These are phyloP conservation scores for Erannis defoliaria DNA, from an alignment of 2,888 invertebrate species.

Conservation along the genomic window DNA sequence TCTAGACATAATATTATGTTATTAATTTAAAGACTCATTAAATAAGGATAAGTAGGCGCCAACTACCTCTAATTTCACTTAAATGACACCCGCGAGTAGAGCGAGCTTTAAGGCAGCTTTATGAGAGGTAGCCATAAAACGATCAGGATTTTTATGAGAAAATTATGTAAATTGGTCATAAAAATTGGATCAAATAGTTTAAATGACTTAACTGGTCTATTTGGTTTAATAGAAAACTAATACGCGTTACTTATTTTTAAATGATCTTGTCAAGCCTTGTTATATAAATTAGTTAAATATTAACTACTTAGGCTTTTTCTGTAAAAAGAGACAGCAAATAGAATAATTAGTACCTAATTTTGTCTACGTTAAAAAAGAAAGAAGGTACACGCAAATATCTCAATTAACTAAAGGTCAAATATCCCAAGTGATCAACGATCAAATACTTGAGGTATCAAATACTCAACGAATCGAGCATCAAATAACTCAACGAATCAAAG, in stretches of 20 bases:
- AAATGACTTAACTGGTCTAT: slow-evolving; percentile 7
- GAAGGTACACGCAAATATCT: too few relatives aligned
- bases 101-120: slow-evolving; percentile 24
- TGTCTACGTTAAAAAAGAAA: too few relatives aligned
- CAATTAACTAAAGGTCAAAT: too few relatives aligned
- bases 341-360: too few relatives aligned
- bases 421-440: too few relatives aligned
- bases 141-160: slow-evolving; percentile 8
- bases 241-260: neutral
- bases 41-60: slow-evolving; percentile 61
- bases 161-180: slow-evolving; percentile 14
- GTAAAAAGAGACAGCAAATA: too few relatives aligned
- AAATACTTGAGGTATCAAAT: too few relatives aligned
- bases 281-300: neutral
- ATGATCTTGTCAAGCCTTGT: neutral
- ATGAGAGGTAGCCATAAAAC: slow-evolving; percentile 9
- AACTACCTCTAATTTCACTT: slow-evolving; percentile 65
- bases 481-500: too few relatives aligned
- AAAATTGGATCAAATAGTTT: slow-evolving; percentile 15
- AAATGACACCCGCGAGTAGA: slow-evolving; percentile 16
- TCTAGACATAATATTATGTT: slow-evolving; percentile 65
- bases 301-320: too few relatives aligned
- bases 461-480: too few relatives aligned
- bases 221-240: slow-evolving; percentile 2
- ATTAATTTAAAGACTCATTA: slow-evolving; percentile 63